phyloP scores from a whole-genome alignment of 2,888 invertebrate genomes.

The Mesorhabditis sp. region DNA sequence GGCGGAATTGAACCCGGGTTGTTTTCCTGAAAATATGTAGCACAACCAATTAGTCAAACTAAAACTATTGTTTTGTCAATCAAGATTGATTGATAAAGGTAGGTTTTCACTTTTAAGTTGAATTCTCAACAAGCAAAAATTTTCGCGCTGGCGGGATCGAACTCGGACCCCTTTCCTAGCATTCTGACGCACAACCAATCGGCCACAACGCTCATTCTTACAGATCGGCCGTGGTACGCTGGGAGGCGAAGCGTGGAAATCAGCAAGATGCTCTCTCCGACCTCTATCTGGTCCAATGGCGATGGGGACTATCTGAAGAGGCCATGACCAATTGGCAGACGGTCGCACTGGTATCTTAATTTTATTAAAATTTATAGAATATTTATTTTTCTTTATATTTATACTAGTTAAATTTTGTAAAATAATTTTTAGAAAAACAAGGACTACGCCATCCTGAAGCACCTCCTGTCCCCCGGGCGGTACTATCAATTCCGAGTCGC shows the following conservation, averaged over 20 bases:
- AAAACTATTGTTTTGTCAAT: too few relatives aligned
- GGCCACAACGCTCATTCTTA: too few relatives aligned
- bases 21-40: too few relatives aligned
- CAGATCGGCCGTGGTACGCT: conserved; percentile 54
- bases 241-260: conserved; percentile 22
- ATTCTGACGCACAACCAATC: too few relatives aligned
- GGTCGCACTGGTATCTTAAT: conserved; percentile 37
- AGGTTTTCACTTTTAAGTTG: too few relatives aligned
- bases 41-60: too few relatives aligned
- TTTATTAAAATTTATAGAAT: neutral
- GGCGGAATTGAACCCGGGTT: too few relatives aligned
- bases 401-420: neutral
- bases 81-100: too few relatives aligned
- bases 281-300: conserved; percentile 54
- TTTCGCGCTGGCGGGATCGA: too few relatives aligned
- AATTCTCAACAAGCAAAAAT: too few relatives aligned
- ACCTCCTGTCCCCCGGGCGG: conserved; percentile 53
- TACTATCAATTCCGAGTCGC: conserved; percentile 56
- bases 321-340: conserved; percentile 57
- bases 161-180: too few relatives aligned
- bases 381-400: conserved; percentile 6
- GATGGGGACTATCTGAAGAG: conserved; percentile 47
- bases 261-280: conserved; percentile 45
- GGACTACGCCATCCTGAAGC: conserved; percentile 56
- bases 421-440: conserved; percentile 48